These are phyloP conservation scores for Ptychoptera albimana DNA, from an alignment of 2,888 invertebrate species.

Conservation along the genomic window DNA sequence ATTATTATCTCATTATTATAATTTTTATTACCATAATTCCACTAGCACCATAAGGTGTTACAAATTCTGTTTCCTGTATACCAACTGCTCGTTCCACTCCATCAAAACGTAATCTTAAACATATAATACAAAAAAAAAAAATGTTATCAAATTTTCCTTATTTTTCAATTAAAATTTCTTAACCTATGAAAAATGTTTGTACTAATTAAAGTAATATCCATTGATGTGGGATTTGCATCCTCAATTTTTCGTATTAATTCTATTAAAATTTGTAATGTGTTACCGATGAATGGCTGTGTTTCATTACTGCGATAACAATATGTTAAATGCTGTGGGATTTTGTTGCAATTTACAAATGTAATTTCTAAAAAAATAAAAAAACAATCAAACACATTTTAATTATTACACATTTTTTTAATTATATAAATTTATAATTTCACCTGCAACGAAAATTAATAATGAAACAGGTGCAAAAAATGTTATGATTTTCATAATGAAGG, in stretches of 20 bases:
- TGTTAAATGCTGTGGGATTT: slow-evolving; percentile 39
- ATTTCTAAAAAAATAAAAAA: too few relatives aligned
- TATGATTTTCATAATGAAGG: too few relatives aligned
- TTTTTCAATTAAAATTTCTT: too few relatives aligned
- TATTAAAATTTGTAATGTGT: slow-evolving; percentile 39
- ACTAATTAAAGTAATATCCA: slow-evolving; percentile 38
- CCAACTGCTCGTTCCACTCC: slow-evolving; percentile 38
- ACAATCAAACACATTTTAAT: too few relatives aligned
- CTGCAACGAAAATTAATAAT: too few relatives aligned
- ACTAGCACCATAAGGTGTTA: slow-evolving; percentile 40
- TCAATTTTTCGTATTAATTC: slow-evolving; percentile 48
- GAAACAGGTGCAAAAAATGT: too few relatives aligned
- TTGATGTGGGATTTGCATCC: slow-evolving; percentile 31
- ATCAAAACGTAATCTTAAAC: slow-evolving; percentile 34
- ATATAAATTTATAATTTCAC: too few relatives aligned
- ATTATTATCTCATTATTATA: background rate
- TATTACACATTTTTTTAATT: too few relatives aligned
- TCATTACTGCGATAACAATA: slow-evolving; percentile 41
- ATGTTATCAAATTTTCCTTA: too few relatives aligned
- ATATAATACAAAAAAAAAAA: slow-evolving; percentile 22
- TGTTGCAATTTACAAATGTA: background rate
- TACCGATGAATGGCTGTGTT: slow-evolving; percentile 34
- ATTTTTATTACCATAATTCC: slow-evolving; percentile 30
- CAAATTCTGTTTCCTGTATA: slow-evolving; percentile 30
- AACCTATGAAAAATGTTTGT: slow-evolving; percentile 35